Conservation (phyloP, 2,797 vertebrate species). For the Acrossocheilus wenchowensis region DNA sequence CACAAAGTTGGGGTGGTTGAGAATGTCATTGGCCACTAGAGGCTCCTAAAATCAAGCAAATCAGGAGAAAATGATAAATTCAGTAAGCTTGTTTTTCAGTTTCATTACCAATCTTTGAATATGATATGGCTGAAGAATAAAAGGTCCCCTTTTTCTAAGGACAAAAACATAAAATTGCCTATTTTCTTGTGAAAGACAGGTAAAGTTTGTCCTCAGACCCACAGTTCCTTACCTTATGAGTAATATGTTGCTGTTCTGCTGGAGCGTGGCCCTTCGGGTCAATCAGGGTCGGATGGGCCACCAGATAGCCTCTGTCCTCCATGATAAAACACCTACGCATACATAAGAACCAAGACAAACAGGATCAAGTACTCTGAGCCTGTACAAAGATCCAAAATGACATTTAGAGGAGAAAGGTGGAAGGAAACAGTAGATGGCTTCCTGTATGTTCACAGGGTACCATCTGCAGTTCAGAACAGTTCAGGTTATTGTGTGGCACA, state of each 20-base stretch:
- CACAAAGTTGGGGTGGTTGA: slow-evolving; percentile 98
- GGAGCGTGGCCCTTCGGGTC: slow-evolving; percentile 98
- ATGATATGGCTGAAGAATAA: background rate
- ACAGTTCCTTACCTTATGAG: slow-evolving; percentile 88
- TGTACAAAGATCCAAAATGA: slow-evolving; percentile 18
- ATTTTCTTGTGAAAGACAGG: background rate
- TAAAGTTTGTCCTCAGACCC: background rate
- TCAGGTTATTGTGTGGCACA: slow-evolving; percentile 57
- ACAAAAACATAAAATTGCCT: background rate
- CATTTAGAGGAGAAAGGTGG: slow-evolving; percentile 26
- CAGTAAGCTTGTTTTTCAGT: background rate
- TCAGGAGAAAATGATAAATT: background rate
- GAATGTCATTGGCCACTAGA: slow-evolving; percentile 95
- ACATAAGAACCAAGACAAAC: slow-evolving; percentile 8
- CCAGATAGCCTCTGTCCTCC: slow-evolving; percentile 97
- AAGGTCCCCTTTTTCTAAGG: background rate
- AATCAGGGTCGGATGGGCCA: slow-evolving; percentile 96
- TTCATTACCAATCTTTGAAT: background rate
- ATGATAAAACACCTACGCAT: slow-evolving; percentile 95
- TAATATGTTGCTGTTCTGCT: slow-evolving; percentile 98
- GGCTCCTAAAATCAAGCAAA: slow-evolving; percentile 82
- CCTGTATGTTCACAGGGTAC: slow-evolving; percentile 40
- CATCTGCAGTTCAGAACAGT: slow-evolving; percentile 52
- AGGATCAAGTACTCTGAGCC: background rate
- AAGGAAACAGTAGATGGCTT: slow-evolving; percentile 40